Base-by-base conservation (phyloP, 2,888 invertebrate genomes). In the Drosophila mulleri region DNA sequence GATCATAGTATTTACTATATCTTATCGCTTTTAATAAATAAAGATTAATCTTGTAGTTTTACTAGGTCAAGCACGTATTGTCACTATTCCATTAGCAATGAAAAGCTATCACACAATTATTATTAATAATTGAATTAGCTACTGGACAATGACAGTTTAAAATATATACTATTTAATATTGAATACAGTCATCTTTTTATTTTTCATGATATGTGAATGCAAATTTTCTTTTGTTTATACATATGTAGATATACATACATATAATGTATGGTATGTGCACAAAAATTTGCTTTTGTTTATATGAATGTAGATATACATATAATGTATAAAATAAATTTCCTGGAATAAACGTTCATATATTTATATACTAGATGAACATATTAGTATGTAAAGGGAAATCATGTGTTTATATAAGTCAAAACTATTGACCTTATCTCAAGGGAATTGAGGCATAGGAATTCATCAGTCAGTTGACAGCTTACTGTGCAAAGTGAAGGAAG, bases 1-100 rank as follows among this genome's bases (percentile, higher is more conserved):
- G 14, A 16, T 53, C 35, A 23, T n/a, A 44, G 35, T n/a, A 26
- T 20, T 39, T 26, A 5, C n/a, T 39, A 18, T 42, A 14, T 50
- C 52, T 60, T 72, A 72, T 73, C 57, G 18, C 8, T n/a, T 53
- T 47, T 20, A 42, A 54, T 35, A 75, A 63, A 61, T 11, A 48
- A 18, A 39, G 41, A 23, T 58, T 20, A 18, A 26, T 56, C 16
- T 8, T 50, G n/a, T 23, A 45, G 26, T 47, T 18, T 18, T 23
- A 12, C n/a, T 23, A 12, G 16, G 29, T 59, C 32, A 20, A 23
- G 7, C 12, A 47, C 11, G 16, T 8, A 48, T 48, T 12, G 14
- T 29, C 12, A 26, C 23, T 50, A 32, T 18, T 50, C 18, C 12
- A 18, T 18, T 7, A 14, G 18, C 3, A 32, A 32, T 32, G 2